Evolutionary conservation across 2,888 invertebrate genomes (phyloP).

Genomic region (Volucella inflata): DNA sequence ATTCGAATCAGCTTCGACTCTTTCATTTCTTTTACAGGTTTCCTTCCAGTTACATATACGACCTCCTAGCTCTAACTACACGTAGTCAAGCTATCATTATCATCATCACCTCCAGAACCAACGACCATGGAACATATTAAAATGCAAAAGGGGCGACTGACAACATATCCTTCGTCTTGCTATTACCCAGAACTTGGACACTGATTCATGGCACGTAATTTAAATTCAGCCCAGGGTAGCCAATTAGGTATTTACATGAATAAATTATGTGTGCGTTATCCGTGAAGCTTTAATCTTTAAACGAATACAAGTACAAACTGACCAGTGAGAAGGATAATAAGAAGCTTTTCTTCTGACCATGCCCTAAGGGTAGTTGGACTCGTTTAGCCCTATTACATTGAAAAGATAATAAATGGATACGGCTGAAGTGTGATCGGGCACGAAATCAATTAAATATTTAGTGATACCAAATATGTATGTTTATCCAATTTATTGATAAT

Average conservation of each 20-base stretch:
- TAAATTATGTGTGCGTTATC: constrained; percentile 73
- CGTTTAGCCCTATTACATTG: too few species aligned
- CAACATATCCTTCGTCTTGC: constrained; percentile 43
- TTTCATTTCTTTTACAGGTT: constrained; percentile 25
- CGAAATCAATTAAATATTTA: too few species aligned
- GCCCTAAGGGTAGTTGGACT: constrained; percentile 18
- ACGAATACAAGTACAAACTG: constrained; percentile 27
- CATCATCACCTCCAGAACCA: constrained; percentile 61
- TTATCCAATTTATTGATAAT: too few species aligned
- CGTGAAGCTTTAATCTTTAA: constrained; percentile 57
- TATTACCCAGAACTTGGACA: constrained; percentile 48
- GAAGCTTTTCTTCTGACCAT: background rate
- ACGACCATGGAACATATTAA: constrained; percentile 54
- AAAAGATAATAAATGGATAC: too few species aligned
- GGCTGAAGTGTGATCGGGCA: too few species aligned
- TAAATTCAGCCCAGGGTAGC: constrained; percentile 72
- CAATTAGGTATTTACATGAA: constrained; percentile 75
- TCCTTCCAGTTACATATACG: too few species aligned
- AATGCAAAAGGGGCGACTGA: constrained; percentile 65
- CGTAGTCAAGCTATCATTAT: constrained; percentile 60
- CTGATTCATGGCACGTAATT: constrained; percentile 75
- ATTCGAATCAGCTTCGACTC: constrained; percentile 69
- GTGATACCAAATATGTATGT: too few species aligned
- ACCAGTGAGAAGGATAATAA: constrained; percentile 12
- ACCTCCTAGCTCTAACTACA: constrained; percentile 30